phyloP scores from a whole-genome alignment of 53 echinoderm and acorn worm genomes.

The Zoroaster sp. region DNA sequence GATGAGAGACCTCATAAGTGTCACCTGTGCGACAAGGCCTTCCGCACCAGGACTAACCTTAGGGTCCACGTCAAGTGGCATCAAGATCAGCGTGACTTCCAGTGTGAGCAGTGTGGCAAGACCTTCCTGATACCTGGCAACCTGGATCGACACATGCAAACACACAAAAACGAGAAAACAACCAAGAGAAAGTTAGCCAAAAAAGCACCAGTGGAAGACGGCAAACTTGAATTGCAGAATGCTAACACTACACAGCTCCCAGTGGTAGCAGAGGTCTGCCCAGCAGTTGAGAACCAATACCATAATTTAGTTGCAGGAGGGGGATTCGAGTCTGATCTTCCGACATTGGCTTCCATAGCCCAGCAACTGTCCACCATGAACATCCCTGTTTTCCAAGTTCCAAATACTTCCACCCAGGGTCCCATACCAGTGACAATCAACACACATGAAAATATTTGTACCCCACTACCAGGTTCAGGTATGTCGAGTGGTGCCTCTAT shows the following conservation, averaged over 20 bases:
- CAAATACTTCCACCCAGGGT: background rate
- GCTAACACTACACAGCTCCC: background rate
- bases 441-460: constrained; percentile 2
- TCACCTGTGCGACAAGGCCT: constrained; percentile 46
- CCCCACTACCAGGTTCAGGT: constrained; percentile 6
- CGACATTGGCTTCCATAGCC: constrained; percentile 40
- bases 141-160: constrained; percentile 51
- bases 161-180: background rate
- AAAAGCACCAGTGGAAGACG: background rate
- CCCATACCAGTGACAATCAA: constrained; percentile 8
- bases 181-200: background rate
- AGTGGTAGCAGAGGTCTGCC: background rate
- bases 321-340: constrained; percentile 40
- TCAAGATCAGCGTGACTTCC: constrained; percentile 46
- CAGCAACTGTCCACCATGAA: constrained; percentile 52
- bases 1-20: constrained; percentile 51
- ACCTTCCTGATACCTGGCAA: constrained; percentile 42
- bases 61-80: constrained; percentile 45
- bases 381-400: constrained; percentile 36
- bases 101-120: constrained; percentile 61
- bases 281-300: constrained; percentile 2
- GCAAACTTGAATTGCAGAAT: background rate
- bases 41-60: constrained; percentile 50
- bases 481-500: background rate
- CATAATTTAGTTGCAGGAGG: constrained; percentile 22